A percentile compares a stretch with the other conserved stretches of the same genome.
These are phyloP conservation scores for Catharus ustulatus DNA, from an alignment of 2,797 vertebrate species.

Conservation along the genomic window DNA sequence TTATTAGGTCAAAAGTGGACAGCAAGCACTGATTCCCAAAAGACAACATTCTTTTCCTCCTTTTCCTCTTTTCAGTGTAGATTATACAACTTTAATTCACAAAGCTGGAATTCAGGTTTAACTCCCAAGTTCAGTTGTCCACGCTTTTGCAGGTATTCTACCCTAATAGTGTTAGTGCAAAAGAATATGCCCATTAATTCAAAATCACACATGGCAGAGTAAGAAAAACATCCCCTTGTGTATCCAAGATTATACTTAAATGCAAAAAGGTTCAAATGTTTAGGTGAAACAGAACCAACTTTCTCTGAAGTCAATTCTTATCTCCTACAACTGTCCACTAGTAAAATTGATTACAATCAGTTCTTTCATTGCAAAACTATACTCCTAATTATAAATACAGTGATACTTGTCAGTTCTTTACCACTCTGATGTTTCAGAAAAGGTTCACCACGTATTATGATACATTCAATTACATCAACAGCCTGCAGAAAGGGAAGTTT, in stretches of 20 bases:
- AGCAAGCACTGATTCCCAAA: not conserved
- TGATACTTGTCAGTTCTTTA: not conserved
- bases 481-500: not conserved
- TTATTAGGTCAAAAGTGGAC: not conserved
- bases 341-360: not conserved
- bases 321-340: not conserved
- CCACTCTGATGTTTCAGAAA: not conserved
- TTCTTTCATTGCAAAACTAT: not conserved
- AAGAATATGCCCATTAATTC: not conserved
- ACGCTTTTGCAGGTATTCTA: not conserved
- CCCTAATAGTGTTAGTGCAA: not conserved
- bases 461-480: not conserved
- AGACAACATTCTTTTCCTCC: not conserved
- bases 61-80: not conserved
- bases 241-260: not conserved
- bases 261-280: not conserved
- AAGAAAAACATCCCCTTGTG: not conserved
- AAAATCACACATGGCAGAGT: not conserved
- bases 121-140: not conserved
- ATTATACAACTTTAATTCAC: not conserved
- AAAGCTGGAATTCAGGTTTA: not conserved
- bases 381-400: not conserved
- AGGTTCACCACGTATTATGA: not conserved
- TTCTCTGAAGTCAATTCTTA: not conserved
- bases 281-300: not conserved